Conservation (phyloP, 2,888 invertebrate species). For the Crematogaster levior region DNA sequence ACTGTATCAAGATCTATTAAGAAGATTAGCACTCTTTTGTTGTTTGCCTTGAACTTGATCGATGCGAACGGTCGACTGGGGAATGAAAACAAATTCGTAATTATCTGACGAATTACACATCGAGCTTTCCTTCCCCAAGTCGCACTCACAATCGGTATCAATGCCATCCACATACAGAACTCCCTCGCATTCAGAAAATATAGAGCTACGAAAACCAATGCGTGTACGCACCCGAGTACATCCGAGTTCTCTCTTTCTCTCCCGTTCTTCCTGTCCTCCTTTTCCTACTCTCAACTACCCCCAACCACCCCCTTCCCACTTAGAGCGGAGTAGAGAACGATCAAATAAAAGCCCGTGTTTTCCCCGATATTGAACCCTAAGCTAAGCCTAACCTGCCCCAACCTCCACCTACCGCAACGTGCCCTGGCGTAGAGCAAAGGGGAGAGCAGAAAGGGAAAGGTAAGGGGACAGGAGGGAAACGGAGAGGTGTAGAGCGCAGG, state of each 20-base stretch:
- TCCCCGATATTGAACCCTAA: slow-evolving; percentile 83
- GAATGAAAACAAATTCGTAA: slow-evolving; percentile 71
- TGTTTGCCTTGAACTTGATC: not conserved
- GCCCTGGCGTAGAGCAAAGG: slow-evolving; percentile 71
- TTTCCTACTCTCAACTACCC: slow-evolving; percentile 2
- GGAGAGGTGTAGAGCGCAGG: slow-evolving; percentile 59
- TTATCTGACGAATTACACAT: slow-evolving; percentile 77
- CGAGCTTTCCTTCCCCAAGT: slow-evolving; percentile 58
- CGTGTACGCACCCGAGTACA: slow-evolving; percentile 66
- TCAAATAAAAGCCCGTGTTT: slow-evolving; percentile 83
- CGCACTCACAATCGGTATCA: slow-evolving; percentile 62
- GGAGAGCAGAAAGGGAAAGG: slow-evolving; percentile 56
- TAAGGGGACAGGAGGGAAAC: slow-evolving; percentile 44
- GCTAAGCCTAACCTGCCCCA: slow-evolving; percentile 84
- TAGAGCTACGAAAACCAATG: slow-evolving; percentile 70
- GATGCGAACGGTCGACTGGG: slow-evolving; percentile 48
- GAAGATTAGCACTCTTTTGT: not conserved
- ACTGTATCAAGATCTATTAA: not conserved
- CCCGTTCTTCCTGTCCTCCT: not conserved
- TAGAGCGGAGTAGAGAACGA: slow-evolving; percentile 70
- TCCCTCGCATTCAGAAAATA: slow-evolving; percentile 73
- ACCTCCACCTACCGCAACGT: slow-evolving; percentile 79
- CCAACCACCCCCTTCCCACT: slow-evolving; percentile 33
- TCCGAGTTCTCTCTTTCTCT: slow-evolving; percentile 50
- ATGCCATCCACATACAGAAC: slow-evolving; percentile 65